These are phyloP conservation scores for Diadegma fenestrale DNA, from an alignment of 2,888 invertebrate genomes.

Conservation along the genomic window DNA sequence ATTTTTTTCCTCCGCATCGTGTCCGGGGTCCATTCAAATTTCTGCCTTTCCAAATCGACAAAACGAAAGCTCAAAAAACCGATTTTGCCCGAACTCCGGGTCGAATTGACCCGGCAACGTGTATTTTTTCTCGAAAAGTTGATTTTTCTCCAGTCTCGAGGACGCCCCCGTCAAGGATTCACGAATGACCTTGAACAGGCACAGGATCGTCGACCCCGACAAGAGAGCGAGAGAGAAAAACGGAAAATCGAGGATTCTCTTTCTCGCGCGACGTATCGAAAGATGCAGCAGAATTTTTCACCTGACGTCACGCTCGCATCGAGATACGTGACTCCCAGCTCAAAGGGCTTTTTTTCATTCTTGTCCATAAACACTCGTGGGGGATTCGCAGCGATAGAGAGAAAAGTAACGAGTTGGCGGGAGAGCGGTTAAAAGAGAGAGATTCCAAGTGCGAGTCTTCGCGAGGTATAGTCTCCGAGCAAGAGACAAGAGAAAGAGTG, in stretches of 20 bases:
- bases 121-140: not conserved
- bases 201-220: conserved; percentile 69
- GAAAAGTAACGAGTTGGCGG: conserved; percentile 35
- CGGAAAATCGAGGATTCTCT: conserved; percentile 29
- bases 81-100: not conserved
- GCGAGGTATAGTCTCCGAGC: conserved; percentile 9
- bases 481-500: conserved; percentile 34
- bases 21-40: too few relatives aligned
- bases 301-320: conserved; percentile 68
- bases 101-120: not conserved
- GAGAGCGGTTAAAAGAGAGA: conserved; percentile 22
- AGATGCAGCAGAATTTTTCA: conserved; percentile 64
- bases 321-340: conserved; percentile 53
- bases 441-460: not conserved
- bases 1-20: not conserved
- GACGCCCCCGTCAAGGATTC: conserved; percentile 65
- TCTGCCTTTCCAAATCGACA: not conserved
- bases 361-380: conserved; percentile 9
- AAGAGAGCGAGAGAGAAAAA: conserved; percentile 37
- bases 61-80: not conserved
- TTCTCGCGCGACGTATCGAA: conserved; percentile 45
- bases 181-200: conserved; percentile 66
- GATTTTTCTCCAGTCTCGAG: not conserved
- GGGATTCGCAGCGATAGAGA: not conserved
- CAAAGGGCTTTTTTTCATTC: conserved; percentile 24